A percentile compares a stretch with the other conserved stretches of the same genome.
These are phyloP conservation scores for Microcebus ravelobensis DNA, from an alignment of 2,113 vertebrate genomes.

Conservation along the genomic window DNA sequence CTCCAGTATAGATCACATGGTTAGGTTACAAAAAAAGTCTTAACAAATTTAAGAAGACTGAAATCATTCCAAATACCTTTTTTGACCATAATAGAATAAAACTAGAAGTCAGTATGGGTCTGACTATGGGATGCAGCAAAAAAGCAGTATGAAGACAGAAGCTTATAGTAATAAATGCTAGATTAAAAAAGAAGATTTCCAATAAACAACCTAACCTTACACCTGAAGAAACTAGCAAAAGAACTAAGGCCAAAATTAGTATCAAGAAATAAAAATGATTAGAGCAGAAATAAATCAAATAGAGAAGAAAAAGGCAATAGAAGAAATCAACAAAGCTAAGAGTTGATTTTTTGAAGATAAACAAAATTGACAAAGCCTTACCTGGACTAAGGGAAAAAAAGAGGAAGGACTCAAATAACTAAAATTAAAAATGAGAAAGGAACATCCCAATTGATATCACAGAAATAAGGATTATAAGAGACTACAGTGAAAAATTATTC, in stretches of 20 bases:
- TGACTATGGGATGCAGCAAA: background rate
- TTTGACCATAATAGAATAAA: no score
- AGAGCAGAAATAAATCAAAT: background rate
- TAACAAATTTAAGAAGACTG: no score
- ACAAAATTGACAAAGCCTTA: background rate
- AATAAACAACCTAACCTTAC: background rate
- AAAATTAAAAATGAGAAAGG: background rate
- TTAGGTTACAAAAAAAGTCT: no score
- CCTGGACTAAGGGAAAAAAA: background rate
- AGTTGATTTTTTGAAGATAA: background rate
- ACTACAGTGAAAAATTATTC: background rate
- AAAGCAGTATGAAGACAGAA: background rate
- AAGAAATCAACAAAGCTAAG: background rate
- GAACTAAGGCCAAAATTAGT: background rate
- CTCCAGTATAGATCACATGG: no score
- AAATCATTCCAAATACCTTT: no score
- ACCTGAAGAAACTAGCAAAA: background rate
- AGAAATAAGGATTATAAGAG: background rate
- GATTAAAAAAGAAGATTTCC: background rate
- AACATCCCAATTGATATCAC: no score
- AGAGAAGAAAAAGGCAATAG: background rate
- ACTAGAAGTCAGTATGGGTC: no score
- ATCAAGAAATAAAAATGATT: background rate
- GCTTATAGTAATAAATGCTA: background rate
- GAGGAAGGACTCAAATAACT: background rate